Conservation (phyloP, 1,140 invertebrate genomes). For the Anoplophora glabripennis region DNA sequence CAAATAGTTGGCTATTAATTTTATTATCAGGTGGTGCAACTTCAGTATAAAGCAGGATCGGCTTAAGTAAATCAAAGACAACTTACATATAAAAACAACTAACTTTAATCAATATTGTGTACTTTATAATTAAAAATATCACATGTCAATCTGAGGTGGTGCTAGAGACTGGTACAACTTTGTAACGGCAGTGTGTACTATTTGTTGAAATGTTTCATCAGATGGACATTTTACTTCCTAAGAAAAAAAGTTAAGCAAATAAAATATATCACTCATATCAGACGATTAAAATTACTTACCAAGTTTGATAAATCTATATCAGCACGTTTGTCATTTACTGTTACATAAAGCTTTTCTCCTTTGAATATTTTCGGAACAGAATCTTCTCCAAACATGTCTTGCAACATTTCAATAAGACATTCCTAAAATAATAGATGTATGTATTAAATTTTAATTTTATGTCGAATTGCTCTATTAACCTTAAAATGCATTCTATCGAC, state of each 20-base stretch:
- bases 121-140: not conserved
- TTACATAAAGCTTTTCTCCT: slow-evolving; percentile 83
- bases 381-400: slow-evolving; percentile 94
- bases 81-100: no score
- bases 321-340: slow-evolving; percentile 80
- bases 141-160: slow-evolving; percentile 52
- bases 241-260: slow-evolving; percentile 38
- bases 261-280: slow-evolving; percentile 1
- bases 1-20: no score
- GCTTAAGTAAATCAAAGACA: no score
- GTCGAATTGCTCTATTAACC: slow-evolving; percentile 41
- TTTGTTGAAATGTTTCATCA: slow-evolving; percentile 79
- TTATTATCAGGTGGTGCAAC: no score
- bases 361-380: slow-evolving; percentile 93
- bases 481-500: slow-evolving; percentile 86
- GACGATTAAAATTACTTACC: slow-evolving; percentile 50
- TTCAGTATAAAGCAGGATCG: no score
- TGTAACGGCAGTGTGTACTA: slow-evolving; percentile 79
- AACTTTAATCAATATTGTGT: no score
- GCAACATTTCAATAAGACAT: slow-evolving; percentile 88
- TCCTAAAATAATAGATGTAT: slow-evolving; percentile 57
- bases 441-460: no score
- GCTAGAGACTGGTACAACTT: slow-evolving; percentile 83
- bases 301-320: slow-evolving; percentile 81
- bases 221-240: slow-evolving; percentile 77